These are phyloP conservation scores for Mechanitis messenoides DNA, from an alignment of 2,888 invertebrate genomes.

Conservation along the genomic window DNA sequence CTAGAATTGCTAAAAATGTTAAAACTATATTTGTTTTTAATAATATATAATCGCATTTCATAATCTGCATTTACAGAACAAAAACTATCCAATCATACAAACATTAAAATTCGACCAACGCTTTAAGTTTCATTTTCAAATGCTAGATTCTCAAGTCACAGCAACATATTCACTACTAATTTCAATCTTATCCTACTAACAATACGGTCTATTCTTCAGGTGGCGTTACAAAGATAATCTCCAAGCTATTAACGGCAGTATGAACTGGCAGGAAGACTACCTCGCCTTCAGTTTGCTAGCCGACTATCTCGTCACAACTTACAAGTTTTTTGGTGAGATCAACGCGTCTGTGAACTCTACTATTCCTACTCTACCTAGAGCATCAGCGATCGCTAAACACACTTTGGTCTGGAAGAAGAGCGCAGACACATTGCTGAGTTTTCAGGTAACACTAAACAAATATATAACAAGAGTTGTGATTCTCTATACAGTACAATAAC, in stretches of 20 bases:
- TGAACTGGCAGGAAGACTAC: conserved; percentile 73
- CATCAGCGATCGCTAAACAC: conserved; percentile 65
- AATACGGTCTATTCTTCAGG: conserved; percentile 37
- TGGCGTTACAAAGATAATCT: conserved; percentile 73
- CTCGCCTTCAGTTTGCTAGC: conserved; percentile 63
- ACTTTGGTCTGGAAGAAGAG: conserved; percentile 68
- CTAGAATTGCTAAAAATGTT: neutral
- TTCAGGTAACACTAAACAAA: conserved; percentile 47
- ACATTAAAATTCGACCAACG: too few relatives aligned
- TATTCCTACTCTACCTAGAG: conserved; percentile 61
- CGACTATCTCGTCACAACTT: conserved; percentile 66
- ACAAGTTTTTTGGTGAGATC: conserved; percentile 68
- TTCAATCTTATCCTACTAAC: too few relatives aligned
- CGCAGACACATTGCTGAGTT: conserved; percentile 66
- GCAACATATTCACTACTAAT: too few relatives aligned
- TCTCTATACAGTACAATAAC: too few relatives aligned
- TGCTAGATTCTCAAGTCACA: too few relatives aligned
- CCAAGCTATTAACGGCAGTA: conserved; percentile 69
- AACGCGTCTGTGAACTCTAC: conserved; percentile 67
- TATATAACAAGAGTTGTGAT: neutral
- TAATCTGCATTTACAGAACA: too few relatives aligned
- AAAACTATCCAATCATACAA: too few relatives aligned
- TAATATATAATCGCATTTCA: too few relatives aligned
- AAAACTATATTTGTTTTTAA: too few relatives aligned
- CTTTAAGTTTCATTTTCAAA: too few relatives aligned